Conservation (phyloP, 2,113 vertebrate genomes). For the Petrocephalus microphthalmus region DNA sequence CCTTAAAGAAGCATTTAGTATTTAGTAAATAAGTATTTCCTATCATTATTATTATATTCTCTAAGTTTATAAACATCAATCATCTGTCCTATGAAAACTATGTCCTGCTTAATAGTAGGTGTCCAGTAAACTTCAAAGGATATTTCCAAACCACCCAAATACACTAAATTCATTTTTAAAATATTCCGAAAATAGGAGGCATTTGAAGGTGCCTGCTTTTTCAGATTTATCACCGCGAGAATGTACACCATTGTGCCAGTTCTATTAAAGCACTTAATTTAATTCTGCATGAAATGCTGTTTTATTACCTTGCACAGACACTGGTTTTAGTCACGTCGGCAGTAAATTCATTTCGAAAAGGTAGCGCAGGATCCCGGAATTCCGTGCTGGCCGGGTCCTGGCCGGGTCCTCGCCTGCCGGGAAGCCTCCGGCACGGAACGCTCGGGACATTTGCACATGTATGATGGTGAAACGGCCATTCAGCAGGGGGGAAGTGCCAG, state of each 20-base stretch:
- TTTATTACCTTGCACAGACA: not conserved
- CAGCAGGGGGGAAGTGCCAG: conserved; percentile 21
- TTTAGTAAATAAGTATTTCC: not conserved
- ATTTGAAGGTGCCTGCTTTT: not conserved
- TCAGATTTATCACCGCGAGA: not conserved
- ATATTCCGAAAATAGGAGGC: not conserved
- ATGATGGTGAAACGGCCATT: conserved; percentile 38
- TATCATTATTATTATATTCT: not conserved
- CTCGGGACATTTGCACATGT: conserved; percentile 29
- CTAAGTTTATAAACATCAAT: not conserved
- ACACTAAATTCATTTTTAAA: not conserved
- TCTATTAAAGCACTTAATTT: not conserved
- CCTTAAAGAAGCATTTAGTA: not conserved
- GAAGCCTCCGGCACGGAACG: conserved; percentile 37
- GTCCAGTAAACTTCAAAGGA: not conserved
- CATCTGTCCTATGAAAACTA: not conserved
- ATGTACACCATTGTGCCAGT: not conserved
- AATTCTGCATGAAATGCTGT: conserved; percentile 8
- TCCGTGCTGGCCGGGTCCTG: too few relatives aligned
- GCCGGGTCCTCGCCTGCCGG: not conserved
- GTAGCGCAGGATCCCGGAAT: not conserved
- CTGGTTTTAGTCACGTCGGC: not conserved
- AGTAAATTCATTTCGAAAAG: not conserved
- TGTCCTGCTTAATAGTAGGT: not conserved
- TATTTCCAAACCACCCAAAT: conserved; percentile 5